Percentiles rank a stretch among this genome's conserved stretches.
Evolutionary conservation across 2,797 vertebrate species (phyloP).

Genomic region (Sebastes miniatus): DNA sequence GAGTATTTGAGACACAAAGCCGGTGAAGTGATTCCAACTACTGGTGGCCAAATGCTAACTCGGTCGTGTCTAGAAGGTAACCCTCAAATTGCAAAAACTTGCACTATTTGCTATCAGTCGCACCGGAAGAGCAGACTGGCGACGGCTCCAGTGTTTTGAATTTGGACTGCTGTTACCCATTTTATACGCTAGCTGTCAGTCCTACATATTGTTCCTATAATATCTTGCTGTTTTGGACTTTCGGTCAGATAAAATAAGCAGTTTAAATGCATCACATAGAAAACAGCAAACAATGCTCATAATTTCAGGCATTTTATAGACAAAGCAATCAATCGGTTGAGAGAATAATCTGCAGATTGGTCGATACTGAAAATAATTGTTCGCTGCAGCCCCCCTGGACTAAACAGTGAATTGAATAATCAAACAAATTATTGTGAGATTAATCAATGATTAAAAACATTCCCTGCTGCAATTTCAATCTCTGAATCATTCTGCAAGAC

Average conservation of each 20-base stretch:
- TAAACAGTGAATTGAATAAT: neutral
- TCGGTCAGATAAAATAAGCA: neutral
- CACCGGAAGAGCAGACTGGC: too few relatives aligned
- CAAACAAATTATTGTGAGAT: neutral
- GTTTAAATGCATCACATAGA: neutral
- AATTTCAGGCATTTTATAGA: neutral
- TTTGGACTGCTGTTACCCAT: too few relatives aligned
- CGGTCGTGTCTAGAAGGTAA: too few relatives aligned
- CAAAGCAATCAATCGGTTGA: neutral
- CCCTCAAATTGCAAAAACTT: too few relatives aligned
- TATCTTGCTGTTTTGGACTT: neutral
- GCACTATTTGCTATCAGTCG: too few relatives aligned
- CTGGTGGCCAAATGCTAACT: too few relatives aligned
- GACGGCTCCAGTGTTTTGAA: too few relatives aligned
- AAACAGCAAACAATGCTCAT: neutral
- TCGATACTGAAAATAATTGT: neutral
- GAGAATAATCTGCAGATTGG: neutral
- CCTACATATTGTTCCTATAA: neutral
- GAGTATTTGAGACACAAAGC: too few relatives aligned
- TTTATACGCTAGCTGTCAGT: too few relatives aligned
- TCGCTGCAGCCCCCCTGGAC: neutral
- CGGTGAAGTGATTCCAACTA: too few relatives aligned
- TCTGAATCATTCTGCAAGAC: neutral
- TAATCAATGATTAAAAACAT: slow-evolving; percentile 2
- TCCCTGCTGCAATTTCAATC: neutral